phyloP scores from a whole-genome alignment of 1,140 invertebrate genomes.

The Bactericera cockerelli region DNA sequence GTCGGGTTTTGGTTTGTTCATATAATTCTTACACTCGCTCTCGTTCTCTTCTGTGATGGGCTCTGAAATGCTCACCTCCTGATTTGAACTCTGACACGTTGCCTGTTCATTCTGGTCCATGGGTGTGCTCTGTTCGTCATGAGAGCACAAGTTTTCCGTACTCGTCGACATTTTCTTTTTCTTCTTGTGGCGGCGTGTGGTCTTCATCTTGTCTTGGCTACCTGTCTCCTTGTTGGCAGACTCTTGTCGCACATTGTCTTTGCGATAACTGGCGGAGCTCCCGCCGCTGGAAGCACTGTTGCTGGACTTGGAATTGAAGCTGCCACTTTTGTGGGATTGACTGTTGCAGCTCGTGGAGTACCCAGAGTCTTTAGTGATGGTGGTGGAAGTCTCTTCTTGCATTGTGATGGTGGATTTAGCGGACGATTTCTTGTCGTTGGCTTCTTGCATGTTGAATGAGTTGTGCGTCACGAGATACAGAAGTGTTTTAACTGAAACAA shows the following conservation, averaged over 20 bases:
- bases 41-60: constrained; percentile 6
- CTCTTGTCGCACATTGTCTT: constrained; percentile 7
- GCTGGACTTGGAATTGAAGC: constrained; percentile 9
- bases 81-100: not conserved
- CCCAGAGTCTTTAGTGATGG: not conserved
- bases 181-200: not conserved
- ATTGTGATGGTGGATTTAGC: not conserved
- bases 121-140: not conserved
- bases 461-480: too few relatives aligned
- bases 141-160: not conserved
- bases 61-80: not conserved
- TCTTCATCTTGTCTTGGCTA: not conserved
- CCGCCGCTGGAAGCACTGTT: constrained; percentile 12
- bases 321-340: not conserved
- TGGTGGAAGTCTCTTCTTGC: constrained; percentile 2
- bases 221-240: constrained; percentile 1
- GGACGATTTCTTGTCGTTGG: not conserved
- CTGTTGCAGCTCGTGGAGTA: not conserved
- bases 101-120: constrained; percentile 1
- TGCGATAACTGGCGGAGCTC: constrained; percentile 3
- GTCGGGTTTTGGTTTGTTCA: not conserved
- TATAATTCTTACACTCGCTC: constrained; percentile 10
- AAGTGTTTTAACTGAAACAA: too few relatives aligned
- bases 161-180: constrained; percentile 10
- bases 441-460: not conserved